Conservation (phyloP, 2,888 invertebrate genomes). For the Patella caerulea region DNA sequence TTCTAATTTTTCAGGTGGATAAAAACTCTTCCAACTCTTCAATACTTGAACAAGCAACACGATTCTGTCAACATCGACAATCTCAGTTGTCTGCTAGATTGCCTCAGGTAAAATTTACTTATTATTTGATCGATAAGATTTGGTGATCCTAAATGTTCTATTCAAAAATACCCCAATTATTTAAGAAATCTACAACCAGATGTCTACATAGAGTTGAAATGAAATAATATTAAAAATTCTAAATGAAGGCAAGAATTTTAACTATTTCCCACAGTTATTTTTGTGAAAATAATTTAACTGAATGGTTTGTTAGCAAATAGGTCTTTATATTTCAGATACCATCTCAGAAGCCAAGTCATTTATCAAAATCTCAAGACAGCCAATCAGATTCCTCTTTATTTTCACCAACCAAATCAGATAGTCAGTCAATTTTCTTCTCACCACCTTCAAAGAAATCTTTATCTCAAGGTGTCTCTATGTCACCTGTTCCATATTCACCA, state of each 20-base stretch:
- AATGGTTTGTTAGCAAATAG: too few relatives aligned
- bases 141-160: too few relatives aligned
- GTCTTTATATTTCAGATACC: background rate
- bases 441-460: background rate
- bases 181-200: too few relatives aligned
- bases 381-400: slow-evolving; percentile 31
- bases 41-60: slow-evolving; percentile 63
- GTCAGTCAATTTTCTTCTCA: background rate
- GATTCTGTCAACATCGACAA: slow-evolving; percentile 60
- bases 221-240: too few relatives aligned
- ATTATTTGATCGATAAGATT: too few relatives aligned
- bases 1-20: background rate
- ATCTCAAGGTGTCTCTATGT: background rate
- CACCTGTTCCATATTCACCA: background rate
- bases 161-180: too few relatives aligned
- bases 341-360: background rate
- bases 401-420: slow-evolving; percentile 24
- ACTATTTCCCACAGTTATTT: too few relatives aligned
- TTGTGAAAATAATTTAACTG: too few relatives aligned
- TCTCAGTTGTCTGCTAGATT: background rate
- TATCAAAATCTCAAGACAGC: slow-evolving; percentile 13
- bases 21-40: slow-evolving; percentile 28
- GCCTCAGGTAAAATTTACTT: background rate
- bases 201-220: too few relatives aligned
- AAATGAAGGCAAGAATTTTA: too few relatives aligned